Conservation (phyloP, 2,888 invertebrate species). For the Epistrophella euchroma region DNA sequence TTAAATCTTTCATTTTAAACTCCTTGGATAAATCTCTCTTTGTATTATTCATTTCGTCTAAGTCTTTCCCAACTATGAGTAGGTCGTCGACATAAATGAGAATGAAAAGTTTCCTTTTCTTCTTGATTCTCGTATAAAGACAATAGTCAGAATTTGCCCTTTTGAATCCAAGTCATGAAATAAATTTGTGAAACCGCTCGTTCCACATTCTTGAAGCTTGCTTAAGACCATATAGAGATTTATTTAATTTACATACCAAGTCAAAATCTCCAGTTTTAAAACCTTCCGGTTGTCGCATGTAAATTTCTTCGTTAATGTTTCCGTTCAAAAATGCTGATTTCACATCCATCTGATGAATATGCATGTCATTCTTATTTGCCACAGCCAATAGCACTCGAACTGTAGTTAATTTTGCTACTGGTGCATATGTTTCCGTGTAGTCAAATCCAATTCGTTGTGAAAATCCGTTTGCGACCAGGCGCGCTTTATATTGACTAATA, state of each 20-base stretch:
- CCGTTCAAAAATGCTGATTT: slow-evolving; percentile 16
- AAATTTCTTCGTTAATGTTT: too few relatives aligned
- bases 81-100: not conserved
- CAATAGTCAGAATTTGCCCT: not conserved
- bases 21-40: too few relatives aligned
- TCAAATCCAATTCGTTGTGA: not conserved
- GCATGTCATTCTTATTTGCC: not conserved
- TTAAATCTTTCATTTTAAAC: too few relatives aligned
- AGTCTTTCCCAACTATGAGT: not conserved
- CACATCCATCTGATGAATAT: slow-evolving; percentile 13
- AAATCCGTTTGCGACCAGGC: not conserved
- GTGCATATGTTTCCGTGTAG: not conserved
- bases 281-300: not conserved
- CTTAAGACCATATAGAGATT: not conserved
- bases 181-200: slow-evolving; percentile 1
- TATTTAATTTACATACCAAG: not conserved
- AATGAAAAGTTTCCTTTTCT: not conserved
- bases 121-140: not conserved
- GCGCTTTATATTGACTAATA: not conserved
- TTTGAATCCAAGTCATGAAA: not conserved
- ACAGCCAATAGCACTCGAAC: too few relatives aligned
- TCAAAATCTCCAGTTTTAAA: not conserved
- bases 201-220: not conserved
- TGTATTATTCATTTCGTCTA: not conserved
- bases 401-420: not conserved